These are phyloP conservation scores for Pachliopta kotzebuea DNA, from an alignment of 2,888 invertebrate species.

Conservation along the genomic window DNA sequence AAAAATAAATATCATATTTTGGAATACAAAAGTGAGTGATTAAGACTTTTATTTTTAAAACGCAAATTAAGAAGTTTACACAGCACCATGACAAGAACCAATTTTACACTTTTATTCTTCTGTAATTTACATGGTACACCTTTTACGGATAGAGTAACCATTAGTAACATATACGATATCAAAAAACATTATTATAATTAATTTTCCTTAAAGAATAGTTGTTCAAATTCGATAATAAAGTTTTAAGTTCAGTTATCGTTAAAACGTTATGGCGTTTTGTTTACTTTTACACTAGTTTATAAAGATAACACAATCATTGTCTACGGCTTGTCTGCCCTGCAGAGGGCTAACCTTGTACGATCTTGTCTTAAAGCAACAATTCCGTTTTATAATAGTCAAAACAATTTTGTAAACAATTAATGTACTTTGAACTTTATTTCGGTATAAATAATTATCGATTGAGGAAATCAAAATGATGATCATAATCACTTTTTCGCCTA, in stretches of 20 bases:
- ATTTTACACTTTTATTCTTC: no score
- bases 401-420: neutral
- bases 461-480: neutral
- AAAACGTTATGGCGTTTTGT: slow-evolving; percentile 5
- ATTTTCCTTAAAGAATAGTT: neutral
- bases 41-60: no score
- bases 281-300: neutral
- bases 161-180: no score
- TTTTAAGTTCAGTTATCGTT: neutral
- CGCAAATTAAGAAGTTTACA: no score
- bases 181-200: neutral
- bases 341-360: slow-evolving; percentile 44
- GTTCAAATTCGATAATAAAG: neutral
- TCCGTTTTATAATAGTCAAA: slow-evolving; percentile 3
- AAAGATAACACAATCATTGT: slow-evolving; percentile 38
- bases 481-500: neutral
- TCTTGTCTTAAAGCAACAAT: slow-evolving; percentile 14
- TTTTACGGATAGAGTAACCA: no score
- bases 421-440: neutral
- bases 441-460: neutral
- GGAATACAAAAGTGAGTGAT: no score
- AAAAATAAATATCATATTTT: no score
- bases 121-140: no score
- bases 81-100: no score
- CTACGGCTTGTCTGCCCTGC: slow-evolving; percentile 45